Conservation (phyloP, 2,888 invertebrate species). For the Dione juno region DNA sequence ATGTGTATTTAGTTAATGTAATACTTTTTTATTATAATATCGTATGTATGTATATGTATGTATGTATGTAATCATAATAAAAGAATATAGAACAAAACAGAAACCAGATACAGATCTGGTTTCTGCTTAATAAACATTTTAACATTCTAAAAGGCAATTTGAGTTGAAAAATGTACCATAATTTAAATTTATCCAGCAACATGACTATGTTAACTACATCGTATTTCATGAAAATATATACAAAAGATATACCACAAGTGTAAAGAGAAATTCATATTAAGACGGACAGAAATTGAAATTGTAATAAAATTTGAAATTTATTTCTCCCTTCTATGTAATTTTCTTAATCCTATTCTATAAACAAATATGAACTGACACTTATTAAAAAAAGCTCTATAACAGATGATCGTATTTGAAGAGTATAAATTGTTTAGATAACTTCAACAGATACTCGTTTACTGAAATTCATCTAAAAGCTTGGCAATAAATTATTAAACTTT, state of each 20-base stretch:
- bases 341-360: neutral
- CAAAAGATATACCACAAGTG: too few species aligned
- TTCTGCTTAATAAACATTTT: neutral
- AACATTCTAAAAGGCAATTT: neutral
- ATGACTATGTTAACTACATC: too few species aligned
- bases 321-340: too few species aligned
- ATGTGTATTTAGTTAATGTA: too few species aligned
- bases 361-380: neutral
- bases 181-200: neutral
- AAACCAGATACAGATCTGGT: too few species aligned
- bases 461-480: conserved; percentile 38
- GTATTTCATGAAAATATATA: too few species aligned
- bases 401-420: neutral
- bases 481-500: conserved; percentile 36
- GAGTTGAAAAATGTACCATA: neutral
- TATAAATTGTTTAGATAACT: conserved; percentile 8
- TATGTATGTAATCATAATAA: too few species aligned
- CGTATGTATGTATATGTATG: too few species aligned
- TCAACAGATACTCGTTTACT: conserved; percentile 21
- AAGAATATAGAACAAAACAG: too few species aligned
- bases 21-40: neutral
- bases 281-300: too few species aligned
- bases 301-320: too few species aligned
- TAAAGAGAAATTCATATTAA: too few species aligned
- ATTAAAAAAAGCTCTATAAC: neutral